Evolutionary conservation across 2,113 vertebrate genomes (phyloP).

Genomic region (Gymnocephalus cernua): DNA sequence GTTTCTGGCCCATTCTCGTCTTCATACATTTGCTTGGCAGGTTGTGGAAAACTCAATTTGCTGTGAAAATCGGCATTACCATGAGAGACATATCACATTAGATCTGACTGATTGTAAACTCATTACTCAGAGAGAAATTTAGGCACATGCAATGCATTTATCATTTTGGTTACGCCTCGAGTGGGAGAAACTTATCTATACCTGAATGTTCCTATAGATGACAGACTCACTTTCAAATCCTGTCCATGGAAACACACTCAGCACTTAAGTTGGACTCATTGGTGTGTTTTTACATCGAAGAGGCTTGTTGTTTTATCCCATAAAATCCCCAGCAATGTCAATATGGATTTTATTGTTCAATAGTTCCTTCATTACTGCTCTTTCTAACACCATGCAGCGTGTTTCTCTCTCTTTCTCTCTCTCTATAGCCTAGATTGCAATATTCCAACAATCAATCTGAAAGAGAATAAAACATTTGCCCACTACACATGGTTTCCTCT

Average conservation of each 20-base stretch:
- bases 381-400: not conserved
- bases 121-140: conserved; percentile 22
- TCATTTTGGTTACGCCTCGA: conserved; percentile 23
- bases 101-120: conserved; percentile 38
- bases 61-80: conserved; percentile 20
- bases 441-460: conserved; percentile 45
- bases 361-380: conserved; percentile 22
- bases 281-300: not conserved
- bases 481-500: conserved; percentile 18
- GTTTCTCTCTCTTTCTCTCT: conserved; percentile 12
- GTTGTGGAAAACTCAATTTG: conserved; percentile 46
- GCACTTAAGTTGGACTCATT: conserved; percentile 10
- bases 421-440: conserved; percentile 8
- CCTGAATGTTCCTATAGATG: not conserved
- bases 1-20: not conserved
- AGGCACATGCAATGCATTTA: conserved; percentile 40
- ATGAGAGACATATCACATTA: conserved; percentile 25
- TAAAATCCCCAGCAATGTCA: conserved; percentile 24
- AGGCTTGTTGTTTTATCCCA: conserved; percentile 20
- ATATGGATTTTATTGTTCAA: conserved; percentile 33
- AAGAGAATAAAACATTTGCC: conserved; percentile 73
- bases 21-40: not conserved
- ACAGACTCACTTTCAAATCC: not conserved
- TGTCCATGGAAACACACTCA: not conserved
- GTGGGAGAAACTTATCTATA: not conserved